Conservation (phyloP, 2,888 invertebrate genomes). For the Opisthograptis luteolata region DNA sequence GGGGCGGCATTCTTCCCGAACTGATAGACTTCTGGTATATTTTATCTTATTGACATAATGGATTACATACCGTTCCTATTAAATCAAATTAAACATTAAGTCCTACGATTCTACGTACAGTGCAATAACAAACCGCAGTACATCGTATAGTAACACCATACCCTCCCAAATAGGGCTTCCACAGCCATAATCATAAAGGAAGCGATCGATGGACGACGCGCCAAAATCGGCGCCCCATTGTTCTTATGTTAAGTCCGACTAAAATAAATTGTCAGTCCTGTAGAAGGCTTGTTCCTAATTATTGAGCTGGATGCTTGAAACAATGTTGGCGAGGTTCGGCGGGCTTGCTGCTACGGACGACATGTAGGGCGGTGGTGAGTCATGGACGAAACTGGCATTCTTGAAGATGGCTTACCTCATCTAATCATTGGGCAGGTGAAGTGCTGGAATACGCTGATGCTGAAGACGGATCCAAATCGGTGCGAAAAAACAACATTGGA, state of each 20-base stretch:
- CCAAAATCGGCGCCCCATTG: constrained; percentile 56
- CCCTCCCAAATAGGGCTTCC: constrained; percentile 39
- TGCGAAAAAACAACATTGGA: no score
- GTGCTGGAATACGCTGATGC: no score
- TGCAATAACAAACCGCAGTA: constrained; percentile 50
- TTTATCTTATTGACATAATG: no score
- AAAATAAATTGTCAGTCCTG: constrained; percentile 38
- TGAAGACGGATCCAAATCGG: no score
- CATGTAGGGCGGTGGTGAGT: not conserved
- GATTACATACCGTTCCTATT: no score
- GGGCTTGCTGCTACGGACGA: not conserved
- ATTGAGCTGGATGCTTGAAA: constrained; percentile 14
- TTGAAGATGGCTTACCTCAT: no score
- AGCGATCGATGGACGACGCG: constrained; percentile 47
- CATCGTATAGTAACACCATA: constrained; percentile 46
- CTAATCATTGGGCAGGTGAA: no score
- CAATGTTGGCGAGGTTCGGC: constrained; percentile 11
- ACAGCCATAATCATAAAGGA: constrained; percentile 55
- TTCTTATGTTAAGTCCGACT: constrained; percentile 48
- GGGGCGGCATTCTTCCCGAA: no score
- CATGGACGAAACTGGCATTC: not conserved
- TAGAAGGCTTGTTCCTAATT: constrained; percentile 17
- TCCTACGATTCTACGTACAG: constrained; percentile 7
- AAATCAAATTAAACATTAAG: constrained; percentile 1
- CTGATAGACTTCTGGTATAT: no score